phyloP scores from a whole-genome alignment of 2,113 vertebrate genomes.

The Sinocyclocheilus anshuiensis region DNA sequence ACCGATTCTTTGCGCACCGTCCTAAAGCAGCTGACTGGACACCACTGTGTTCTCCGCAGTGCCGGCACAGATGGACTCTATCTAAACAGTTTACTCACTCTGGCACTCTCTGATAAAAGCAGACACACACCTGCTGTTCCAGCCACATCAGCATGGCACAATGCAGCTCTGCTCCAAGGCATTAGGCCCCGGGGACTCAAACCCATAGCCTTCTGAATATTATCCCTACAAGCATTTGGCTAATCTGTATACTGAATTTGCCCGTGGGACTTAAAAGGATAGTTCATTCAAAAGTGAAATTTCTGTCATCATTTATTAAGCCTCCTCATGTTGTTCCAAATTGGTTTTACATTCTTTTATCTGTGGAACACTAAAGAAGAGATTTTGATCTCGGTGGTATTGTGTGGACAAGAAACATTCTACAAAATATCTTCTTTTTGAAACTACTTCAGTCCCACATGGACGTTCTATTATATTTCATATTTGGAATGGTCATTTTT shows the following conservation, averaged over 20 bases:
- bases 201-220: conserved; percentile 27
- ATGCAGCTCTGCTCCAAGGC: conserved; percentile 20
- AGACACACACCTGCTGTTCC: conserved; percentile 50
- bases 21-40: conserved; percentile 53
- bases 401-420: neutral
- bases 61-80: conserved; percentile 53
- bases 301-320: neutral
- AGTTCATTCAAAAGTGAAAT: neutral
- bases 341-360: neutral
- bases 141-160: conserved; percentile 47
- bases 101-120: conserved; percentile 49
- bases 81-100: conserved; percentile 60
- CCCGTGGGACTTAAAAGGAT: neutral
- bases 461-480: too few species aligned
- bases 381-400: neutral
- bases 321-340: neutral
- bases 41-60: conserved; percentile 31
- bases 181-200: conserved; percentile 31
- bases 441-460: neutral
- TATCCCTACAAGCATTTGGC: neutral
- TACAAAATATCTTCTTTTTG: neutral
- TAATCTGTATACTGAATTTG: neutral
- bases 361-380: neutral
- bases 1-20: conserved; percentile 25
- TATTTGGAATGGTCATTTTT: too few species aligned